Conservation (phyloP, 2,888 invertebrate species). For the Philaethria dido region DNA sequence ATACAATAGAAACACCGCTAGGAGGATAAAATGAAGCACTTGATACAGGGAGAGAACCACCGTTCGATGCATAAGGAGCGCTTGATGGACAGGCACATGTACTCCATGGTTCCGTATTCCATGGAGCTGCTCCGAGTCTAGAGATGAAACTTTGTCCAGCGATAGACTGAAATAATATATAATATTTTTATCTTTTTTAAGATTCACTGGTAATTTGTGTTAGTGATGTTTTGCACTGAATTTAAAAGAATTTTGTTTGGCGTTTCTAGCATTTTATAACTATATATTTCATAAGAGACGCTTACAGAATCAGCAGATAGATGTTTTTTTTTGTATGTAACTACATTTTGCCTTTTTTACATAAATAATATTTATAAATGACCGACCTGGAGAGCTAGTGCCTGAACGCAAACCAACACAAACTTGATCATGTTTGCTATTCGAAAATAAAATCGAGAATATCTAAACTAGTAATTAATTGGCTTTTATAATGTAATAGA, state of each 20-base stretch:
- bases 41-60: slow-evolving; percentile 47
- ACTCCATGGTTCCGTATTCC: slow-evolving; percentile 7
- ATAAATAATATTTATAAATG: not conserved
- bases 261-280: too few relatives aligned
- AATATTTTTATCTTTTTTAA: not conserved
- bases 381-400: slow-evolving; percentile 50
- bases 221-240: not conserved
- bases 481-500: slow-evolving; percentile 25
- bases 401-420: slow-evolving; percentile 50
- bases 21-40: slow-evolving; percentile 49
- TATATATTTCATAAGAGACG: too few relatives aligned
- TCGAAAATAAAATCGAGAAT: slow-evolving; percentile 30
- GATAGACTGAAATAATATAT: slow-evolving; percentile 44
- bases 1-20: slow-evolving; percentile 48
- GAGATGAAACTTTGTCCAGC: slow-evolving; percentile 44
- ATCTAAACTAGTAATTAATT: not conserved
- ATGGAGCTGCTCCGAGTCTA: slow-evolving; percentile 28
- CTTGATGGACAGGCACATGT: slow-evolving; percentile 36
- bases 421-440: slow-evolving; percentile 47
- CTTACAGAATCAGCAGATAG: too few relatives aligned
- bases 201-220: not conserved
- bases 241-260: not conserved
- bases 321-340: too few relatives aligned
- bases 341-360: not conserved
- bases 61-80: slow-evolving; percentile 42